phyloP scores from a whole-genome alignment of 2,797 vertebrate genomes.

The Sternotherus odoratus region DNA sequence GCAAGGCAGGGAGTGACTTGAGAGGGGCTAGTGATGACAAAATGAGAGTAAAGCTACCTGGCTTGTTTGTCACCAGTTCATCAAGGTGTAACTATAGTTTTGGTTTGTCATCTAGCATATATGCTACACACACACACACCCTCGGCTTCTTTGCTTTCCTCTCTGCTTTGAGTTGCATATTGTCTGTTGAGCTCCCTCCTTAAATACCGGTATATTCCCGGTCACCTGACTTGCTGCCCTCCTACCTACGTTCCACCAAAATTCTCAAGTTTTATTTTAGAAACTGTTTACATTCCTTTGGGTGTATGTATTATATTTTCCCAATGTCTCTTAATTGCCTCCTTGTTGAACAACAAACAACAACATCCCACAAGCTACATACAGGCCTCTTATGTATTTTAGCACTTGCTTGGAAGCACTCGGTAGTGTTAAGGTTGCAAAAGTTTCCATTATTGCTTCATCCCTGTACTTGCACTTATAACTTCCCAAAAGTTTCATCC shows the following conservation, averaged over 20 bases:
- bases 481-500: constrained; percentile 3
- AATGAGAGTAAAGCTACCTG: constrained; percentile 8
- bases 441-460: constrained; percentile 59
- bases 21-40: constrained; percentile 51
- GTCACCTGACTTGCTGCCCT: not conserved
- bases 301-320: not conserved
- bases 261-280: not conserved
- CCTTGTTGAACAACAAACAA: not conserved
- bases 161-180: not conserved
- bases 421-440: constrained; percentile 41
- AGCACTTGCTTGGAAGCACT: not conserved
- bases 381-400: not conserved
- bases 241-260: not conserved
- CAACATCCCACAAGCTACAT: fast-evolving
- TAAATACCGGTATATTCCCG: not conserved
- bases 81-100: constrained; percentile 25
- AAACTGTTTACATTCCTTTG: not conserved
- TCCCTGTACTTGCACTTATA: constrained; percentile 7
- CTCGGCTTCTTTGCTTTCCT: not conserved
- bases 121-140: fast-evolving
- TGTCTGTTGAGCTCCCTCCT: not conserved
- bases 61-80: constrained; percentile 37
- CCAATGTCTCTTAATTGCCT: not conserved
- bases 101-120: not conserved
- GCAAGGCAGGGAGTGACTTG: constrained; percentile 26